Conservation (phyloP, 2,888 invertebrate species). For the Quadriops clusia region DNA sequence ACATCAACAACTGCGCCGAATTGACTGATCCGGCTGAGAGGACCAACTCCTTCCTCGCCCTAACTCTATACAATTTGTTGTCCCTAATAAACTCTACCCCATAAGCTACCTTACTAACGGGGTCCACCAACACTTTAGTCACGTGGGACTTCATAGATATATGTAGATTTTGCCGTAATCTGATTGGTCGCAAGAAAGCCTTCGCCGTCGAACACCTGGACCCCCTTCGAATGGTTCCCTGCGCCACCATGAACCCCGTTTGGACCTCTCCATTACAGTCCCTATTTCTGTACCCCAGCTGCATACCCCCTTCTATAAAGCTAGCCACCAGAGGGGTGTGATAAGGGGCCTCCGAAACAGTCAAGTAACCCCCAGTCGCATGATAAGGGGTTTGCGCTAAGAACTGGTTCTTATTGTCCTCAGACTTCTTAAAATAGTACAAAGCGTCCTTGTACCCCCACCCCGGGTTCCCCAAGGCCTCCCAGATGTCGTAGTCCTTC, state of each 20-base stretch:
- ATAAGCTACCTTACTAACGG: slow-evolving; percentile 61
- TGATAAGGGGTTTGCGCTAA: slow-evolving; percentile 69
- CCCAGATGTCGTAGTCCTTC: slow-evolving; percentile 85
- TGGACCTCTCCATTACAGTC: slow-evolving; percentile 81
- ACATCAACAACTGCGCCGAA: slow-evolving; percentile 86
- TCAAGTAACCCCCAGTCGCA: slow-evolving; percentile 67
- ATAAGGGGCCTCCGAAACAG: slow-evolving; percentile 77
- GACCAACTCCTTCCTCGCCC: slow-evolving; percentile 76
- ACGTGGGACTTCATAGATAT: slow-evolving; percentile 74
- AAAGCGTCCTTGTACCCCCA: slow-evolving; percentile 76
- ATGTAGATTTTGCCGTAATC: slow-evolving; percentile 71
- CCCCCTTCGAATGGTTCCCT: slow-evolving; percentile 65
- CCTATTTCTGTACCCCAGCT: slow-evolving; percentile 60
- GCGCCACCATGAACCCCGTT: slow-evolving; percentile 79
- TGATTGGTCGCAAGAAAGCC: slow-evolving; percentile 71
- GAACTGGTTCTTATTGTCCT: slow-evolving; percentile 81
- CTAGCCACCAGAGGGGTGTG: slow-evolving; percentile 71
- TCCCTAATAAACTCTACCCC: slow-evolving; percentile 73
- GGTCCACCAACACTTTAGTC: slow-evolving; percentile 61
- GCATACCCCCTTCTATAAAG: slow-evolving; percentile 65
- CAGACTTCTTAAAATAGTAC: slow-evolving; percentile 81
- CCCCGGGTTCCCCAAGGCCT: slow-evolving; percentile 71
- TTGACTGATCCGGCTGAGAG: slow-evolving; percentile 86
- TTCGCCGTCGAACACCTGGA: slow-evolving; percentile 81
- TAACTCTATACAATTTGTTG: slow-evolving; percentile 57